These are phyloP conservation scores for Xestobium rufovillosum DNA, from an alignment of 2,888 invertebrate genomes.

Conservation along the genomic window DNA sequence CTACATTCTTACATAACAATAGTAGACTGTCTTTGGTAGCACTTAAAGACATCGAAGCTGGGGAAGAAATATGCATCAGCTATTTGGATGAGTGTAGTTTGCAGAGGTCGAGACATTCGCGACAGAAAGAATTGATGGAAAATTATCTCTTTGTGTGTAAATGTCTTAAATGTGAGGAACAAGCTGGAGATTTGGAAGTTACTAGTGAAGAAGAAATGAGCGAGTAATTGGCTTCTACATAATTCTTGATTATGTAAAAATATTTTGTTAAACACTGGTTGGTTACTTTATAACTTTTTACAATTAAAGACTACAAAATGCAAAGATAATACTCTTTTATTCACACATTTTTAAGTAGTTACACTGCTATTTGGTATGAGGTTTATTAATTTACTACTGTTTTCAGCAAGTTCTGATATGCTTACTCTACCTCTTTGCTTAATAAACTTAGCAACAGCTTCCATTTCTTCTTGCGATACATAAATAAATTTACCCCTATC, in stretches of 20 bases:
- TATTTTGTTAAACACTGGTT: constrained; percentile 45
- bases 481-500: constrained; percentile 99
- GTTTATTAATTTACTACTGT: constrained; percentile 87
- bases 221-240: constrained; percentile 19
- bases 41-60: constrained; percentile 60
- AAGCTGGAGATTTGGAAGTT: constrained; percentile 68
- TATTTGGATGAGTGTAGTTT: constrained; percentile 83
- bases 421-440: constrained; percentile 91
- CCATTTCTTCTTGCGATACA: constrained; percentile 83
- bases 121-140: constrained; percentile 72
- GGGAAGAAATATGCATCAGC: constrained; percentile 84
- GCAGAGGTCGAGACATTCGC: constrained; percentile 73
- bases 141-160: constrained; percentile 77
- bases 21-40: constrained; percentile 69
- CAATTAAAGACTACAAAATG: too few relatives aligned
- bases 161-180: constrained; percentile 69
- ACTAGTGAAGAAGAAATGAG: constrained; percentile 67
- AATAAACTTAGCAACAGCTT: constrained; percentile 92
- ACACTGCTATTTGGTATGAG: constrained; percentile 52
- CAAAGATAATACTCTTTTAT: too few relatives aligned
- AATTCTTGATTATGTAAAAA: constrained; percentile 42
- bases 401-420: constrained; percentile 87
- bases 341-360: too few relatives aligned
- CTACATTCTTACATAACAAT: constrained; percentile 77
- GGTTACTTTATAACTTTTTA: too few relatives aligned